Conservation (phyloP, 2,888 invertebrate genomes). For the Megamerina dolium region DNA sequence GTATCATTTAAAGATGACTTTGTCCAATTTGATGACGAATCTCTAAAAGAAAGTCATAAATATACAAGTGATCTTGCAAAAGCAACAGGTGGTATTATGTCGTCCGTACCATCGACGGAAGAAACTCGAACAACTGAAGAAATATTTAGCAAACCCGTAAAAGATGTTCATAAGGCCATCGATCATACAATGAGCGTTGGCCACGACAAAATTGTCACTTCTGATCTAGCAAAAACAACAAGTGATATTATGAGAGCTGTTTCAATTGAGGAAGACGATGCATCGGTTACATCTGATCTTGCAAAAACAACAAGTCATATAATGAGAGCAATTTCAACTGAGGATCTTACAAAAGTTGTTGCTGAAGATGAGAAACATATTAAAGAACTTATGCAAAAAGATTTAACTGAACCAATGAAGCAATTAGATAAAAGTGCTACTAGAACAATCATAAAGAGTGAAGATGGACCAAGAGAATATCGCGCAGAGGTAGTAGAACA, state of each 20-base stretch:
- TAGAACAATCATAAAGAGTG: neutral
- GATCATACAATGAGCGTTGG: too few relatives aligned
- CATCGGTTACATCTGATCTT: slow-evolving; percentile 1
- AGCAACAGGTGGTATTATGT: slow-evolving; percentile 8
- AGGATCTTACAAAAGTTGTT: neutral
- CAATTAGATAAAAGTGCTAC: neutral
- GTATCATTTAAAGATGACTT: too few relatives aligned
- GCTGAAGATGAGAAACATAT: neutral
- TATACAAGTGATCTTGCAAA: too few relatives aligned
- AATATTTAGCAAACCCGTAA: too few relatives aligned
- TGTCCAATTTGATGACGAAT: too few relatives aligned
- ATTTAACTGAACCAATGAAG: neutral
- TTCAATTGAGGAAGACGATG: slow-evolving; percentile 3
- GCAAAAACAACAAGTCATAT: slow-evolving; percentile 6
- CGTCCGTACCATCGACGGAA: slow-evolving; percentile 5
- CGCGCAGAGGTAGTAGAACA: too few relatives aligned
- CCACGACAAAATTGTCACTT: too few relatives aligned
- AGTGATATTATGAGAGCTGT: neutral
- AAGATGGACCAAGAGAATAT: neutral
- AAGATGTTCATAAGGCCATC: too few relatives aligned
- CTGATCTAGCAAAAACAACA: neutral
- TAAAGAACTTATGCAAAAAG: neutral
- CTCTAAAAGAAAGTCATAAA: too few relatives aligned
- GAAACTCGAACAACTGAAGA: too few relatives aligned
- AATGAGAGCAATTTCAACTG: neutral